phyloP scores from a whole-genome alignment of 2,797 vertebrate species.

The Kryptopterus vitreolus region DNA sequence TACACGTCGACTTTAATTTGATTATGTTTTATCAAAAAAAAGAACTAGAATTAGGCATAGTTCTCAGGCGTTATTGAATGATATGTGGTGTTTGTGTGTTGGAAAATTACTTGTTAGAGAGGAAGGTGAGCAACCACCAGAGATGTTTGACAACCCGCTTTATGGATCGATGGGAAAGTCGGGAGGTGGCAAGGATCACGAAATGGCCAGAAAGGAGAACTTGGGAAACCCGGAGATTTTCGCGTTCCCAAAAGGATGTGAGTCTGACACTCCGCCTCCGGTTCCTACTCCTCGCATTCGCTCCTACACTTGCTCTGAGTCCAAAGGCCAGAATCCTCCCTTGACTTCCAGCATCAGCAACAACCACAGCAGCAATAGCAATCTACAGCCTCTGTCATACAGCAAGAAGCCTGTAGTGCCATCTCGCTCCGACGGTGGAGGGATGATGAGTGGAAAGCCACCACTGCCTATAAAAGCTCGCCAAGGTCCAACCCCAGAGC shows the following conservation, averaged over 20 bases:
- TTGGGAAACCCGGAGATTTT: slow-evolving; percentile 64
- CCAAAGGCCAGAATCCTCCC: slow-evolving; percentile 64
- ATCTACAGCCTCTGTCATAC: slow-evolving; percentile 50
- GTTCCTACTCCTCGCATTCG: slow-evolving; percentile 80
- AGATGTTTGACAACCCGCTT: slow-evolving; percentile 97
- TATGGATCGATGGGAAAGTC: slow-evolving; percentile 82
- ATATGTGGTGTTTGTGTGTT: background rate
- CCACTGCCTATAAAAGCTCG: slow-evolving; percentile 84
- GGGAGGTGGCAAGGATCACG: slow-evolving; percentile 75
- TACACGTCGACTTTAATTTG: too few relatives aligned
- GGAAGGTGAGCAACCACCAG: slow-evolving; percentile 71
- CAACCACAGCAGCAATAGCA: slow-evolving; percentile 30
- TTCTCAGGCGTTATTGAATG: background rate
- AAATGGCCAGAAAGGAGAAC: slow-evolving; percentile 74
- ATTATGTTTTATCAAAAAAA: too few relatives aligned
- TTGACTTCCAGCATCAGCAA: slow-evolving; percentile 17
- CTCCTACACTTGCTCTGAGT: slow-evolving; percentile 86
- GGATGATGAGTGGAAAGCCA: slow-evolving; percentile 68
- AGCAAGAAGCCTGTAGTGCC: slow-evolving; percentile 84
- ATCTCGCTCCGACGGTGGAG: slow-evolving; percentile 76
- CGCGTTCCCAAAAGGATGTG: slow-evolving; percentile 68
- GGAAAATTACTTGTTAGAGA: slow-evolving; percentile 27
- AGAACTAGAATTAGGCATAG: background rate
- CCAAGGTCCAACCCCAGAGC: slow-evolving; percentile 59
- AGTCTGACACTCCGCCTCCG: slow-evolving; percentile 69